A percentile compares a stretch with the other conserved stretches of the same genome.
phyloP scores from a whole-genome alignment of 2,797 vertebrate genomes.

The Alosa sapidissima region DNA sequence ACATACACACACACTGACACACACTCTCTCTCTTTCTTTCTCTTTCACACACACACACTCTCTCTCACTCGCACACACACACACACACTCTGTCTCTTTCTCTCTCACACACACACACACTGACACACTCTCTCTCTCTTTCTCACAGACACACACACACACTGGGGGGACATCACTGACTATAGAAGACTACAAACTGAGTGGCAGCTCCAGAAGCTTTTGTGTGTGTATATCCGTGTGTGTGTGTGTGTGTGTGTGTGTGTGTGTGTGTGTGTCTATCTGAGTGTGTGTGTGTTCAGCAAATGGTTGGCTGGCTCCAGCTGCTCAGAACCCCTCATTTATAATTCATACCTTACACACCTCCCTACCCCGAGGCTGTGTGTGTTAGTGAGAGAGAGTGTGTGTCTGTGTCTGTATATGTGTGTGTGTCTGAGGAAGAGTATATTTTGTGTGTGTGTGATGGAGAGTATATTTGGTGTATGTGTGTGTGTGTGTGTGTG shows the following conservation, averaged over 20 bases:
- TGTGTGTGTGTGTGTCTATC: constrained; percentile 13
- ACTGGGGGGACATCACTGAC: too few species aligned
- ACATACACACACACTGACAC: too few species aligned
- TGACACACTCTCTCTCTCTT: too few species aligned
- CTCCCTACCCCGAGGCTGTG: background rate
- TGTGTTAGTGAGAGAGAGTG: background rate
- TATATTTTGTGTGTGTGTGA: background rate
- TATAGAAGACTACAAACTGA: too few species aligned
- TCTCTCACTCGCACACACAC: too few species aligned
- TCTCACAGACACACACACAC: too few species aligned
- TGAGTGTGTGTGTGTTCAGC: background rate
- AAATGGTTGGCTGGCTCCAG: background rate
- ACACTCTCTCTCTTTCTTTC: too few species aligned
- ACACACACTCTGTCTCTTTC: too few species aligned
- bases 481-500: constrained; percentile 15
- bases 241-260: constrained; percentile 15
- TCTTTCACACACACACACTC: too few species aligned
- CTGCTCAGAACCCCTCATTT: background rate
- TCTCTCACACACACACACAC: too few species aligned
- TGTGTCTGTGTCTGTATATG: background rate
- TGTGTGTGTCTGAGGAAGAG: background rate
- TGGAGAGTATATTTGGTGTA: background rate
- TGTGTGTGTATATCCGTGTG: background rate
- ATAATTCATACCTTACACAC: background rate
- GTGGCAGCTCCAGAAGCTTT: too few species aligned